Percentiles rank a stretch among this genome's conserved stretches.
These are phyloP conservation scores for Hyalella azteca DNA, from an alignment of 2,888 invertebrate genomes.

Conservation along the genomic window DNA sequence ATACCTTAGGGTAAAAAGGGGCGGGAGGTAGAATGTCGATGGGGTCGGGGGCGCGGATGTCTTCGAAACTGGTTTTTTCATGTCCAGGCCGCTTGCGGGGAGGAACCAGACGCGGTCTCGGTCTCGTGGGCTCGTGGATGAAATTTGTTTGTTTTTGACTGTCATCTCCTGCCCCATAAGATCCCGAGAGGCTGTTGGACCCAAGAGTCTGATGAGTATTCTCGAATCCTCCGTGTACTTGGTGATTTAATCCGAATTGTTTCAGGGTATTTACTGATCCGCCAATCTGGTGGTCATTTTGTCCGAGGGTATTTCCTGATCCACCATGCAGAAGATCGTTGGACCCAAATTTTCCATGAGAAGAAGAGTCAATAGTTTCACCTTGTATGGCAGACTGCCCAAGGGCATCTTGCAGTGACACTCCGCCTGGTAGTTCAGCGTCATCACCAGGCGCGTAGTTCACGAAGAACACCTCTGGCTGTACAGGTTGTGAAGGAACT, in stretches of 20 bases:
- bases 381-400: background rate
- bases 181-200: too few relatives aligned
- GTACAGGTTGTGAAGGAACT: slow-evolving; percentile 11
- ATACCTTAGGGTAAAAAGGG: background rate
- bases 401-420: slow-evolving; percentile 11
- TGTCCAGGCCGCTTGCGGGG: too few relatives aligned
- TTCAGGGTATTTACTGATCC: background rate
- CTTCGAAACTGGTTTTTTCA: background rate
- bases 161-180: too few relatives aligned
- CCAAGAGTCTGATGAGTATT: background rate
- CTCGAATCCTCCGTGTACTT: background rate
- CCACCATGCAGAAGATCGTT: background rate
- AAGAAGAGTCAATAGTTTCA: background rate
- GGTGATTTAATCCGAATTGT: too few relatives aligned
- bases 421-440: slow-evolving; percentile 25
- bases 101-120: background rate
- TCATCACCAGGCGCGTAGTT: slow-evolving; percentile 22
- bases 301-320: background rate
- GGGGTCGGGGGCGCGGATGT: background rate
- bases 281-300: background rate
- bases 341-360: background rate
- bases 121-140: background rate
- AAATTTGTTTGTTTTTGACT: background rate
- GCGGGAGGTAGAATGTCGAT: slow-evolving; percentile 9
- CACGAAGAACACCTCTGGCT: slow-evolving; percentile 30